Base-by-base conservation (phyloP, 2,888 invertebrate species). In the Agriopis leucophaearia region DNA sequence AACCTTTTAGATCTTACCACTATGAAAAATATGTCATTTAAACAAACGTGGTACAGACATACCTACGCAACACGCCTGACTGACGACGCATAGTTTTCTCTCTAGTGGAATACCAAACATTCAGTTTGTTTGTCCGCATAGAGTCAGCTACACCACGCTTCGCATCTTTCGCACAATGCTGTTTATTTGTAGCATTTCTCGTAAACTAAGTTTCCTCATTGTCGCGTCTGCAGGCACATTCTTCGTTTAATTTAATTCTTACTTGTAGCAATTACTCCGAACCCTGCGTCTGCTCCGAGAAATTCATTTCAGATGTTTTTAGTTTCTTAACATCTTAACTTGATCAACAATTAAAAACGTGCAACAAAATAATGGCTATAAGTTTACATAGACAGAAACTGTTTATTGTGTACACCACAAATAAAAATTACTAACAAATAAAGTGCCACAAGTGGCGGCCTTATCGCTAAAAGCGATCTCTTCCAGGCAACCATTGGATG, bases 171-270 rank as follows among this genome's bases (percentile, higher is more conserved):
- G 18, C 42, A 44, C 40, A 16, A 18, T 42, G 42, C 18, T 55
- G 55, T 42, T 55, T 55, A 55, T 55, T 42, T 55, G 45, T 36
- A 45, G 58, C 36, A 58, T 64, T 64, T 51, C 51, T 51, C 45
- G 52, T 40, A 52, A 64, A 54, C 58, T 47, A 64, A 52, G 58
- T 58, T 52, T 58, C 36, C 64, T 45, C 45, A 57, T 45, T 36
- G 36, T 35, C 18, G 9, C 54, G 48, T 58, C 64, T 40, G 58
- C 62, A 51, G 44, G 38, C 52, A 27, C 27, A 58, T 52, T 64
- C 58, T 58, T 58, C 47, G 52, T 64, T 45, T 58, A 64, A 57
- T 57, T 50, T 56, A 51, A 57, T 44, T 57, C 57, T 64, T 51
- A 57, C 56, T 64, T 44, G 4, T 27, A 50, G 50, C 51, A 64